Base-by-base conservation (phyloP, 30 jellyfish, hydroid and myxozoan species). In the Aurelia aurita region DNA sequence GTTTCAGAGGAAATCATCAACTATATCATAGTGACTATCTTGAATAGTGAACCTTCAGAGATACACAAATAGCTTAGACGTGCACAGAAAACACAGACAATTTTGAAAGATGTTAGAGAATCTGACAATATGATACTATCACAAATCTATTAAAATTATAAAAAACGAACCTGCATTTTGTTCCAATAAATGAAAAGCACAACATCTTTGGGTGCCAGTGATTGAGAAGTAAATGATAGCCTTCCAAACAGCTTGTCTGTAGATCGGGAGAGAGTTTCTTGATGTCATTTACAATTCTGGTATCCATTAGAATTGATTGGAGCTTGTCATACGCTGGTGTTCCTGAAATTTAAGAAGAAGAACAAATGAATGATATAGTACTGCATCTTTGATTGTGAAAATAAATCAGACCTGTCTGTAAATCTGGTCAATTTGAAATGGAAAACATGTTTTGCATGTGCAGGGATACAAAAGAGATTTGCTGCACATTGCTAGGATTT, bases 161-260 rank as follows among this genome's bases (percentile, higher is more conserved):
- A n/a, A n/a, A n/a, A n/a, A n/a, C n/a, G n/a, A n/a, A 58, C 69
- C 69, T 58, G 69, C 69, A 58, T 58, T 58, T 58, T 15, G n/a
- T 5, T 58, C 69, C n/a, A 27, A 58, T 31, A 58, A 58, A 15
- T 58, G 69, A 58, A 58, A 58, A 58, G 69, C 69, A 58, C 69
- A 58, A 58, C 69, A 58, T 58, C 23, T n/a, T n/a, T n/a, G n/a
- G n/a, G n/a, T n/a, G n/a, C n/a, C n/a, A n/a, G n/a, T n/a, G n/a
- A n/a, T n/a, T 58, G 69, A 58, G 69, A 7, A 58, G n/a, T 58
- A 31, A 58, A 58, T 58, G 69, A 58, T 58, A 58, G 69, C 69
- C 69, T 58, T 58, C 69, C 69, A 58, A 58, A 31, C 69, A 58
- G 3, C 69, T 58, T 58, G 69, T 58, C 69, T 58, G 69, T 31